Evolutionary conservation across 2,113 vertebrate genomes (phyloP).

Genomic region (Vidua chalybeata): DNA sequence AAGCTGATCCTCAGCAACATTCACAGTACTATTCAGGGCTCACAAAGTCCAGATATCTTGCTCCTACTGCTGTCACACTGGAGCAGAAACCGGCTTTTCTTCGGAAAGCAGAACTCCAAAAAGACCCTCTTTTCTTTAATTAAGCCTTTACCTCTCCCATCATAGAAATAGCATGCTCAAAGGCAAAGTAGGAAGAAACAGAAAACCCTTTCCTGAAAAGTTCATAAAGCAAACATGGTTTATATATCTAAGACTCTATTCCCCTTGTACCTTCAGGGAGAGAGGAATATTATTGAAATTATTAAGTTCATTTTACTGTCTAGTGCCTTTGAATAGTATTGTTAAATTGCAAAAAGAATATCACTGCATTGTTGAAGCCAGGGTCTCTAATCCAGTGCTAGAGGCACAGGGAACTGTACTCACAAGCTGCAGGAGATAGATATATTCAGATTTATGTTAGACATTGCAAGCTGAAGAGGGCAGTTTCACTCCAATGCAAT

Average conservation of each 20-base stretch:
- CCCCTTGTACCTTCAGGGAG: constrained; percentile 32
- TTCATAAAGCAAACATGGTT: constrained; percentile 58
- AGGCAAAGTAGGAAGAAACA: not conserved
- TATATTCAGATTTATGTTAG: constrained; percentile 36
- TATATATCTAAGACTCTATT: constrained; percentile 33
- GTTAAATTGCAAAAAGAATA: constrained; percentile 39
- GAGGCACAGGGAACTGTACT: not conserved
- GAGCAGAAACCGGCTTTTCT: not conserved
- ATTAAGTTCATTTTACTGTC: constrained; percentile 63
- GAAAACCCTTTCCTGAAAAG: constrained; percentile 28
- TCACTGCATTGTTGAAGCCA: not conserved
- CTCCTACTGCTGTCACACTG: not conserved
- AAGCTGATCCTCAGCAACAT: not conserved
- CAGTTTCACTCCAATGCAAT: constrained; percentile 1
- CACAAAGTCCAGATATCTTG: not conserved
- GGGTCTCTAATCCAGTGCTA: constrained; percentile 26
- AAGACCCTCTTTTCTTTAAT: constrained; percentile 6
- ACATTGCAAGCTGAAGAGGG: not conserved
- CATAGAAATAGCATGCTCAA: not conserved
- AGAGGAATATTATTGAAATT: constrained; percentile 28
- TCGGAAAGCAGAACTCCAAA: not conserved
- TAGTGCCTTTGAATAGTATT: constrained; percentile 43
- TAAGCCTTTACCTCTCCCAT: not conserved
- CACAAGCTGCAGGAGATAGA: constrained; percentile 6
- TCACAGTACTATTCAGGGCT: not conserved